Conservation (phyloP, 1,140 invertebrate species). For the Drosophila sp. region DNA sequence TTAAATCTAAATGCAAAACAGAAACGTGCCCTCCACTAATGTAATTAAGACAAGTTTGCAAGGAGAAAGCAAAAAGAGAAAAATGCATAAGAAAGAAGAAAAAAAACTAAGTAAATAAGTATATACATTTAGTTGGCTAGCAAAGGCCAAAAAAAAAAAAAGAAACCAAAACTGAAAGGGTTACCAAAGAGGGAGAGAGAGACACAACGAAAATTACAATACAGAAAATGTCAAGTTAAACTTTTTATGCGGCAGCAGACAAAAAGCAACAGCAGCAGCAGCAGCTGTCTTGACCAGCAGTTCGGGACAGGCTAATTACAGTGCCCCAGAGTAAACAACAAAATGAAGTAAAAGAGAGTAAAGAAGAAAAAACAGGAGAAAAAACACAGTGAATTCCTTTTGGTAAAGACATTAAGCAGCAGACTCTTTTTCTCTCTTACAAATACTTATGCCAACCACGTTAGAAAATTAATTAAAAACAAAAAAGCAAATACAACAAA, state of each 20-base stretch:
- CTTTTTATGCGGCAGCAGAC: slow-evolving; percentile 69
- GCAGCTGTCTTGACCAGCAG: slow-evolving; percentile 58
- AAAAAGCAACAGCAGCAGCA: slow-evolving; percentile 33
- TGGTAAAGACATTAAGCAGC: slow-evolving; percentile 64
- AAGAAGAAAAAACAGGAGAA: slow-evolving; percentile 20
- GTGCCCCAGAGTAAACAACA: slow-evolving; percentile 54
- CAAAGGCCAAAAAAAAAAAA: slow-evolving; percentile 44
- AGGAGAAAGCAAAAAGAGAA: slow-evolving; percentile 50
- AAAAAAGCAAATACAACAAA: slow-evolving; percentile 13
- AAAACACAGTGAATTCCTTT: slow-evolving; percentile 44
- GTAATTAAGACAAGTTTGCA: slow-evolving; percentile 73
- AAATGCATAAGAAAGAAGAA: slow-evolving; percentile 56
- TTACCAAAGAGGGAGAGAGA: slow-evolving; percentile 21
- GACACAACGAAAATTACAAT: slow-evolving; percentile 69
- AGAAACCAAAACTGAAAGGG: slow-evolving; percentile 46
- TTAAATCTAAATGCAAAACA: slow-evolving; percentile 61
- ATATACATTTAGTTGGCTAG: slow-evolving; percentile 11
- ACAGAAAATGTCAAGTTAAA: slow-evolving; percentile 72
- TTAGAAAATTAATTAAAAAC: slow-evolving; percentile 23
- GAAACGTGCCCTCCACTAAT: slow-evolving; percentile 52
- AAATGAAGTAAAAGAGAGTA: slow-evolving; percentile 36
- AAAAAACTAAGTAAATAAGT: slow-evolving; percentile 38
- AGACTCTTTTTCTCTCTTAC: slow-evolving; percentile 20
- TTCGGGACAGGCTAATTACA: slow-evolving; percentile 68
- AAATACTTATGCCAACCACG: slow-evolving; percentile 60